phyloP scores from a whole-genome alignment of 2,797 vertebrate species.

The Fistularia commersonii region DNA sequence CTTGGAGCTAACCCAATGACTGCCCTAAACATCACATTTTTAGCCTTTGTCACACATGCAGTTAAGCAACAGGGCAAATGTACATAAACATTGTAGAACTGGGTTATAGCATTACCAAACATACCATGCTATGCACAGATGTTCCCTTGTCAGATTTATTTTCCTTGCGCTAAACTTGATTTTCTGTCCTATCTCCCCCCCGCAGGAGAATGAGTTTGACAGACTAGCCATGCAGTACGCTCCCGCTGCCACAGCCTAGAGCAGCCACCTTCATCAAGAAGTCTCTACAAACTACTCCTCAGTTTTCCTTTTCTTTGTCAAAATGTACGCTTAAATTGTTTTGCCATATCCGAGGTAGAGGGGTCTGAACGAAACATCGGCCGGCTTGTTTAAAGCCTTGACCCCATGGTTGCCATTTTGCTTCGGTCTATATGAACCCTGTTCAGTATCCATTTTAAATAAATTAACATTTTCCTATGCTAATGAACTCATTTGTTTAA shows the following conservation, averaged over 20 bases:
- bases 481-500: conserved; percentile 18
- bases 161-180: conserved; percentile 23
- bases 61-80: conserved; percentile 22
- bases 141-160: conserved; percentile 15
- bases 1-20: conserved; percentile 29
- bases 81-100: conserved; percentile 41
- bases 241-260: conserved; percentile 73
- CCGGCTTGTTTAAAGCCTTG: conserved; percentile 33
- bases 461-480: conserved; percentile 24
- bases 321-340: conserved; percentile 10
- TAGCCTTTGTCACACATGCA: conserved; percentile 31
- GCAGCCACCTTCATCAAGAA: conserved; percentile 7
- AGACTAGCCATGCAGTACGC: conserved; percentile 86
- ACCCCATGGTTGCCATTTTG: neutral
- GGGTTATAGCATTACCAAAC: conserved; percentile 22
- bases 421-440: neutral
- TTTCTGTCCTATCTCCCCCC: conserved; percentile 31
- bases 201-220: conserved; percentile 93
- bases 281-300: no score
- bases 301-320: conserved; percentile 3
- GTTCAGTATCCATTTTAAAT: conserved; percentile 2
- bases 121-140: conserved; percentile 24
- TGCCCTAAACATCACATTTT: conserved; percentile 28
- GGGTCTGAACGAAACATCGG: conserved; percentile 10
- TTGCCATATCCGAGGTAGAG: conserved; percentile 10